Conservation (phyloP, 2,797 vertebrate genomes). For the Bufotes viridis region DNA sequence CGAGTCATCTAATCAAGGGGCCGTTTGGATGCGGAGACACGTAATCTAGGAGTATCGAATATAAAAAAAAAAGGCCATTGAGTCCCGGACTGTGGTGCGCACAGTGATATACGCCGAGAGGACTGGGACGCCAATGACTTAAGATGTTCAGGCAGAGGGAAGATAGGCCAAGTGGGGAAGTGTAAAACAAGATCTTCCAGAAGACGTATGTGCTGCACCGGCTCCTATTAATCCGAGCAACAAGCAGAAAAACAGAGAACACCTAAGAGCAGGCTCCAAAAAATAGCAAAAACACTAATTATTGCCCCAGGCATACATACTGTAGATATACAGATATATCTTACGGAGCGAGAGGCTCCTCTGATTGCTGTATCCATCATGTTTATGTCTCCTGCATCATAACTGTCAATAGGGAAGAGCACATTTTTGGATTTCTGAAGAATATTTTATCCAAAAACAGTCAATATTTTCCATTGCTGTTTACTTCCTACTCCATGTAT, state of each 20-base stretch:
- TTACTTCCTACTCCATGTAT: too few species aligned
- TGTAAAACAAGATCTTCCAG: slow-evolving; percentile 7
- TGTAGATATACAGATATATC: too few species aligned
- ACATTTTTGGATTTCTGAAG: too few species aligned
- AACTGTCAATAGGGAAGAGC: too few species aligned
- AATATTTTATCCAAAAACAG: too few species aligned
- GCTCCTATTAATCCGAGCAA: not conserved
- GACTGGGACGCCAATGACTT: not conserved
- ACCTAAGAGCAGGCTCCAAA: not conserved
- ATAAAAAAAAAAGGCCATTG: slow-evolving; percentile 52
- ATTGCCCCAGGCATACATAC: too few species aligned
- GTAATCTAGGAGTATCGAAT: slow-evolving; percentile 45
- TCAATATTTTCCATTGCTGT: too few species aligned
- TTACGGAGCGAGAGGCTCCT: too few species aligned
- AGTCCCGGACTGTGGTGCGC: slow-evolving; percentile 9
- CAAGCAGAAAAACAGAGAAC: not conserved
- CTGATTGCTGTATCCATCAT: too few species aligned
- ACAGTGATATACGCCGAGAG: slow-evolving; percentile 4
- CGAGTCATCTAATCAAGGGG: slow-evolving; percentile 52
- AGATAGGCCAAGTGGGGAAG: slow-evolving; percentile 28
- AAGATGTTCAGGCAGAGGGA: slow-evolving; percentile 7
- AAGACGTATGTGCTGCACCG: not conserved
- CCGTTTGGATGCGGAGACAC: slow-evolving; percentile 59
- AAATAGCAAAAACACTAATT: not conserved
- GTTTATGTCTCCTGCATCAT: too few species aligned